Percentiles rank a stretch among this genome's conserved stretches.
These are phyloP conservation scores for Meteorus cinctellus DNA, from an alignment of 2,888 invertebrate species.

Conservation along the genomic window DNA sequence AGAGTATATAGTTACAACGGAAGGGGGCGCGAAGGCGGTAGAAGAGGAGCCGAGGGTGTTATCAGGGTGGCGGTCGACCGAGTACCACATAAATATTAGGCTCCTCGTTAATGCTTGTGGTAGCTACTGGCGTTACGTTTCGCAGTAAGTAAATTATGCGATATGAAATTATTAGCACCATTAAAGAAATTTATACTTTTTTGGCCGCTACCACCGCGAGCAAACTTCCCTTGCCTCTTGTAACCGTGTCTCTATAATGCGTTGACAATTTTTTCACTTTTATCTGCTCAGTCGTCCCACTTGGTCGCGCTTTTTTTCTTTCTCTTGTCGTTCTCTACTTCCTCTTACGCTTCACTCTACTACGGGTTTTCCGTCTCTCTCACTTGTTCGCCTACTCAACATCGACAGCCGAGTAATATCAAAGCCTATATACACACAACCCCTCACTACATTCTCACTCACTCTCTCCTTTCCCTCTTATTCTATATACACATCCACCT, in stretches of 20 bases:
- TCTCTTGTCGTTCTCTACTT: constrained; percentile 38
- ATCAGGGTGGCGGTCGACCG: constrained; percentile 71
- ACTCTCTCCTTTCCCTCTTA: constrained; percentile 38
- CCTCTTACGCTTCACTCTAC: constrained; percentile 17
- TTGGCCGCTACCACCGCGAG: constrained; percentile 52
- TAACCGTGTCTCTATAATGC: constrained; percentile 45
- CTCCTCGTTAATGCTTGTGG: constrained; percentile 73
- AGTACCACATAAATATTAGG: constrained; percentile 73
- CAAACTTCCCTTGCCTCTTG: constrained; percentile 50
- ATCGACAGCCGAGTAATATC: constrained; percentile 47
- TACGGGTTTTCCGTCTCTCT: constrained; percentile 22
- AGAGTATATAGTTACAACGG: constrained; percentile 50
- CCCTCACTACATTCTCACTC: constrained; percentile 51
- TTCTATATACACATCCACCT: constrained; percentile 47
- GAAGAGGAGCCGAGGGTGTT: constrained; percentile 66
- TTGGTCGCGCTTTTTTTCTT: constrained; percentile 40
- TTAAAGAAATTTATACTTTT: constrained; percentile 74
- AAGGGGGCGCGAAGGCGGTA: constrained; percentile 48
- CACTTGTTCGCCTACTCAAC: constrained; percentile 39
- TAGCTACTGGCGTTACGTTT: constrained; percentile 74
- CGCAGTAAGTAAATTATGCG: constrained; percentile 74
- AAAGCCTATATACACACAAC: constrained; percentile 44
- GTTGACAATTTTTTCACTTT: constrained; percentile 59
- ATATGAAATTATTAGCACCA: constrained; percentile 74
- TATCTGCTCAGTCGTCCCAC: constrained; percentile 49